Base-by-base conservation (phyloP, 2,888 invertebrate species). In the Pammene aurita region DNA sequence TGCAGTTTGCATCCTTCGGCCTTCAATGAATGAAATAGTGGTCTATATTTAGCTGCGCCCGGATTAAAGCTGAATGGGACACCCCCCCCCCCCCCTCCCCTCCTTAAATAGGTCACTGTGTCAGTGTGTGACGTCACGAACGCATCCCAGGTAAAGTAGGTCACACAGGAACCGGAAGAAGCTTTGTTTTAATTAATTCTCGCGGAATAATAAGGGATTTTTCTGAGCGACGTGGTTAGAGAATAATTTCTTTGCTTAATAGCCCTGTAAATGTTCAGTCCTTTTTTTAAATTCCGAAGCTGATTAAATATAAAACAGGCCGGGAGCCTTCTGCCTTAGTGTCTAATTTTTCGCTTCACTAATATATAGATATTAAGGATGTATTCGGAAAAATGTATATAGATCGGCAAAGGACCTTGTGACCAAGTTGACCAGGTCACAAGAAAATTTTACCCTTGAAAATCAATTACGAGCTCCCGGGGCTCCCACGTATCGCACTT, bases 11-110 rank as follows among this genome's bases (percentile, higher is more conserved):
- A 76, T 64, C 56, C 52, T 64, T n/a, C 60, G 64, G 60, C 65
- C 79, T 83, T 83, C 83, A 79, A 80, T 90, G 89, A 91, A 90
- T 90, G 90, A 80, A 89, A 80, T 87, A 81, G 86, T 85, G 83
- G 74, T 76, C 87, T 90, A 88, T 68, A 64, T 68, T 63, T 86
- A 89, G 86, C 75, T 72, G 71, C 56, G 73, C 67, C 72, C 81
- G 83, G 86, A 86, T 85, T 84, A 84, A 81, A 83, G 76, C 76
- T 91, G 90, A 90, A 91, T 90, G 91, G 86, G 81, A 75, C 78
- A 75, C 79, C 77, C 82, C 79, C 81, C 71, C 79, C 77, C 82
- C 79, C 81, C 71, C 72, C 68, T 76, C 76, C 71, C 72, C 68
- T 76, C 6, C n/a, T n/a, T 73, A 86, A 84, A 87, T 89, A 83